phyloP scores from a whole-genome alignment of 53 echinoderm and acorn worm genomes.

The Hippasteria phrygiana region DNA sequence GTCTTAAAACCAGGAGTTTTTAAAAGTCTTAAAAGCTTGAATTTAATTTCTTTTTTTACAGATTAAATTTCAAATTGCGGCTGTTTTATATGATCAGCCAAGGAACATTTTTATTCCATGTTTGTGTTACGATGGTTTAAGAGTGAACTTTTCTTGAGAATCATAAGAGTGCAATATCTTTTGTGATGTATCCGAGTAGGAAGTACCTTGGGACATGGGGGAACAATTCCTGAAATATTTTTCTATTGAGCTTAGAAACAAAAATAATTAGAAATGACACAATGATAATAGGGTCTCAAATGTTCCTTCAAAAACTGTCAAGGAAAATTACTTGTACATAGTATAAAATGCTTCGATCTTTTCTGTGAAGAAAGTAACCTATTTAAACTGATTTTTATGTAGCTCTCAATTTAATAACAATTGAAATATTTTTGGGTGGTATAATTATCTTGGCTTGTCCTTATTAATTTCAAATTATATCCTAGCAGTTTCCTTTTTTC shows the following conservation, averaged over 20 bases:
- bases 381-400: no score
- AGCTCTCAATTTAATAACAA: no score
- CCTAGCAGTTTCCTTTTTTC: no score
- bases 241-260: not conserved
- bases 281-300: not conserved
- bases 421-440: no score
- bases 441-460: no score
- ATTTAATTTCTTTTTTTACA: not conserved
- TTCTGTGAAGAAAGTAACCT: no score
- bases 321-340: no score
- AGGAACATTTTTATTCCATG: not conserved
- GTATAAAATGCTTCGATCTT: no score
- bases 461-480: no score
- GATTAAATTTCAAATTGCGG: not conserved
- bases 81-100: not conserved
- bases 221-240: not conserved
- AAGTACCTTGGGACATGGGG: not conserved
- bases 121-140: not conserved
- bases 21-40: not conserved
- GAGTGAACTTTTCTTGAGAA: not conserved
- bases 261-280: not conserved
- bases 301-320: not conserved
- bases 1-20: no score
- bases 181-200: not conserved
- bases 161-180: not conserved